Base-by-base conservation (phyloP, 1,140 invertebrate species). In the Scylla paramamosain region DNA sequence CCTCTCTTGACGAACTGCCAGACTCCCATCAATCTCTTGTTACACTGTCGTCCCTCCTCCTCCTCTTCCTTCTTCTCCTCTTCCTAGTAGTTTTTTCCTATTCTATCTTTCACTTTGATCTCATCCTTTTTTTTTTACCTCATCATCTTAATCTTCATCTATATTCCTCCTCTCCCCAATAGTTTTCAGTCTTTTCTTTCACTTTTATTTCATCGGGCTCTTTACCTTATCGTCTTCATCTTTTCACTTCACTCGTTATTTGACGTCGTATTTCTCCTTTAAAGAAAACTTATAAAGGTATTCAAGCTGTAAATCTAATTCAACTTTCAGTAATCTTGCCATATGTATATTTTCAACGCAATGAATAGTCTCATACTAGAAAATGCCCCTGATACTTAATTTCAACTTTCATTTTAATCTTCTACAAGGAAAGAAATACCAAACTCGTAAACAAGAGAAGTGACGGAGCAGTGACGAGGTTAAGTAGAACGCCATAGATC, bases 1-100 rank as follows among this genome's bases (percentile, higher is more conserved):
- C 92, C 92, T 93, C 46, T 93, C 92, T 93, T 93, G 92, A 93
- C 92, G 92, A 83, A 93, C 92, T 32, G 92, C 92, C 92, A 93
- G 92, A 39, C 32, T 83, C 46, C 67, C 92, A 84, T 93, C 92
- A 83, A 83, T 93, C 92, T 93, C 32, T 59, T 92, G 46, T 77
- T 92, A 48, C 59, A 32, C 91, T 20, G 31, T 77, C 91, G 52
- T 59, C 20, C n/a, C 32, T 25, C 59, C 32, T 77, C 48, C 20
- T 25, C 91, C 10, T 32, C 52, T 92, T 20, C 12, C 7, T 6
- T 3, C 46, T 32, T 39, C 31, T 12, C n/a, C n/a, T 29, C 45
- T 59, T 25, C 88, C 32, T 45, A 45, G 3, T 16, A 4, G 1
- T 46, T 28, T 31, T 77, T 6, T 77, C 6, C 1, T 32, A 29